phyloP scores from a whole-genome alignment of 35 echinoderm and acorn worm genomes.

The Anneissia japonica region DNA sequence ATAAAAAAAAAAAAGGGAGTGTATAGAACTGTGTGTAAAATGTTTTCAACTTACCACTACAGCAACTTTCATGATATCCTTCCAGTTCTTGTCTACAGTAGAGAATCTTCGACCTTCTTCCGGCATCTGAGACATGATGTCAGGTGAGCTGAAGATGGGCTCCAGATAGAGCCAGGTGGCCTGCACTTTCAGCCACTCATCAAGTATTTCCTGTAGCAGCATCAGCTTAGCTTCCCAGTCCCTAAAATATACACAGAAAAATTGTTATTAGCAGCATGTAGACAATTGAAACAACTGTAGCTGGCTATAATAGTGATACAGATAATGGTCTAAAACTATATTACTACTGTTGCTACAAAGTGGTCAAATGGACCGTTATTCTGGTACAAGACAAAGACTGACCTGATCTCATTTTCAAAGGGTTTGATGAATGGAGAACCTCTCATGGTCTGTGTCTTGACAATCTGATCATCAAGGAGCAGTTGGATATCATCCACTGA shows the following conservation, averaged over 20 bases:
- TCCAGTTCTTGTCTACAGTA: conserved; percentile 99
- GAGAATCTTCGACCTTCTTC: conserved; percentile 92
- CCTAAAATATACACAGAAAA: conserved; percentile 28
- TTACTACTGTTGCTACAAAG: too few species aligned
- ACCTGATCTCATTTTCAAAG: conserved; percentile 93
- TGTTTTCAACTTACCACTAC: conserved; percentile 72
- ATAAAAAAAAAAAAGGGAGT: too few species aligned
- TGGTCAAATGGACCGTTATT: too few species aligned
- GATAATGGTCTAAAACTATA: too few species aligned
- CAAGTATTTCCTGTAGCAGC: conserved; percentile 90
- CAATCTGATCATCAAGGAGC: conserved; percentile 93
- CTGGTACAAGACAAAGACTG: conserved; percentile 4
- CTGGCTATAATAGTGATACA: too few species aligned
- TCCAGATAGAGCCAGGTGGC: conserved; percentile 98
- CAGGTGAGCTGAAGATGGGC: conserved; percentile 98
- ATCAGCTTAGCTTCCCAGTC: conserved; percentile 86
- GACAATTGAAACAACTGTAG: too few species aligned
- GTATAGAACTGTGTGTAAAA: too few species aligned
- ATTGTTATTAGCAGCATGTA: too few species aligned
- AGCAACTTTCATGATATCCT: conserved; percentile 96
- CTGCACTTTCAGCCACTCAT: conserved; percentile 99
- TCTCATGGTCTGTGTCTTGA: conserved; percentile 98
- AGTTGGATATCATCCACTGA: conserved; percentile 97
- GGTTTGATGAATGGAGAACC: conserved; percentile 99
- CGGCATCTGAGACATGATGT: conserved; percentile 99